Evolutionary conservation across 2,797 vertebrate genomes (phyloP).

Genomic region (Epinephelus coioides): DNA sequence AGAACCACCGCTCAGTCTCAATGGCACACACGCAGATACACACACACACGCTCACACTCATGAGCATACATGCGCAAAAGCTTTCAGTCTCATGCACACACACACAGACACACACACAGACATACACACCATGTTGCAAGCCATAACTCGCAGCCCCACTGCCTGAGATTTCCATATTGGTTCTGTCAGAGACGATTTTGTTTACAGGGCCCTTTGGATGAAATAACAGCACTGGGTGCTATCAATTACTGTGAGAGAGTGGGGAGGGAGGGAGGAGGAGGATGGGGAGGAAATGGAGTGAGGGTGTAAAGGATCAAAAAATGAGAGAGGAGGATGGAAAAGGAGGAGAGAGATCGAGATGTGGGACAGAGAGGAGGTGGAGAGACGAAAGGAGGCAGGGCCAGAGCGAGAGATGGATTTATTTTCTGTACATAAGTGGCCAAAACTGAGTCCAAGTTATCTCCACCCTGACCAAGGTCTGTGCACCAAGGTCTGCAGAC

Average conservation of each 20-base stretch:
- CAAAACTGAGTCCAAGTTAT: constrained; percentile 49
- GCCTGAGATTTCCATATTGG: constrained; percentile 85
- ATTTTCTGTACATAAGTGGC: constrained; percentile 29
- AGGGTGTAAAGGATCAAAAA: constrained; percentile 33
- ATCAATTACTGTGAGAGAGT: constrained; percentile 76
- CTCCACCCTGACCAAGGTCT: constrained; percentile 37
- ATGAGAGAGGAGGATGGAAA: constrained; percentile 9
- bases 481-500: constrained; percentile 39
- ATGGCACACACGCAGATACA: constrained; percentile 31
- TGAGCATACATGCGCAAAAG: constrained; percentile 22
- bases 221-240: constrained; percentile 79
- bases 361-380: neutral
- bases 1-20: constrained; percentile 58
- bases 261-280: neutral
- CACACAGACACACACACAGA: constrained; percentile 26
- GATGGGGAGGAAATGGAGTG: constrained; percentile 1
- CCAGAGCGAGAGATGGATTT: constrained; percentile 49
- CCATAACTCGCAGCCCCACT: constrained; percentile 78
- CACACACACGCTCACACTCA: constrained; percentile 19
- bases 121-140: constrained; percentile 28
- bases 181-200: constrained; percentile 84
- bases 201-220: constrained; percentile 86
- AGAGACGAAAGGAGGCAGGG: neutral
- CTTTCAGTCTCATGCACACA: constrained; percentile 10
- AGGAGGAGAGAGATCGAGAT: constrained; percentile 11